Conservation (phyloP, 2,888 invertebrate species). For the Antheraea yamamai region DNA sequence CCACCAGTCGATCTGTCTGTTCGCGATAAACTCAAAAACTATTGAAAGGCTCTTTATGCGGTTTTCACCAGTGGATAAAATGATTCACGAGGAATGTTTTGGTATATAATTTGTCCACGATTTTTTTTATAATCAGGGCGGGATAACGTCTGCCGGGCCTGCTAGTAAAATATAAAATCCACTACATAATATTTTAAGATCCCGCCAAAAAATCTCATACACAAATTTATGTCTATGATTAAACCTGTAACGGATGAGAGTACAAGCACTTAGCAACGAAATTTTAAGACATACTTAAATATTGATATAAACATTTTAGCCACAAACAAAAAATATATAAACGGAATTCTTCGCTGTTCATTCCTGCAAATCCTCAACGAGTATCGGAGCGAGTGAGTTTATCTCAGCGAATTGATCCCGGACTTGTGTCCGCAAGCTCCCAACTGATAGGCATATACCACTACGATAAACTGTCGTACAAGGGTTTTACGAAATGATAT, state of each 20-base stretch:
- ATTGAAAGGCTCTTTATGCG: too few relatives aligned
- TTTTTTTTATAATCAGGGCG: too few relatives aligned
- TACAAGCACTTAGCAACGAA: constrained; percentile 26
- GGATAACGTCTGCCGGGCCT: too few relatives aligned
- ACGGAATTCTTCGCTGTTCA: constrained; percentile 27
- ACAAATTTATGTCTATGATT: constrained; percentile 21
- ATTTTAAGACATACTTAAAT: not conserved
- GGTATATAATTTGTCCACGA: too few relatives aligned
- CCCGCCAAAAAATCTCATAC: too few relatives aligned
- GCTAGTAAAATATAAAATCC: too few relatives aligned
- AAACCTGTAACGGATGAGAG: constrained; percentile 27
- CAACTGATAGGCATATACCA: constrained; percentile 42
- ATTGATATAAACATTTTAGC: not conserved
- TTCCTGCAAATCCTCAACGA: constrained; percentile 27
- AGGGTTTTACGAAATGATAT: not conserved
- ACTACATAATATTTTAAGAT: too few relatives aligned
- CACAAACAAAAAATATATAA: not conserved
- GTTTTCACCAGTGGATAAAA: too few relatives aligned
- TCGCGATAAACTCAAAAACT: too few relatives aligned
- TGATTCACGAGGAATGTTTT: too few relatives aligned
- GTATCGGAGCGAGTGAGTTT: constrained; percentile 25
- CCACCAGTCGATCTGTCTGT: too few relatives aligned
- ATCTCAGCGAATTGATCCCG: constrained; percentile 27
- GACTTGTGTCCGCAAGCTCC: constrained; percentile 36
- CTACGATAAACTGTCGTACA: constrained; percentile 39